Evolutionary conservation across 2,113 vertebrate species (phyloP), one percentile per base, ranked within the genome.

Genomic region (Zosterops pallidus): DNA sequence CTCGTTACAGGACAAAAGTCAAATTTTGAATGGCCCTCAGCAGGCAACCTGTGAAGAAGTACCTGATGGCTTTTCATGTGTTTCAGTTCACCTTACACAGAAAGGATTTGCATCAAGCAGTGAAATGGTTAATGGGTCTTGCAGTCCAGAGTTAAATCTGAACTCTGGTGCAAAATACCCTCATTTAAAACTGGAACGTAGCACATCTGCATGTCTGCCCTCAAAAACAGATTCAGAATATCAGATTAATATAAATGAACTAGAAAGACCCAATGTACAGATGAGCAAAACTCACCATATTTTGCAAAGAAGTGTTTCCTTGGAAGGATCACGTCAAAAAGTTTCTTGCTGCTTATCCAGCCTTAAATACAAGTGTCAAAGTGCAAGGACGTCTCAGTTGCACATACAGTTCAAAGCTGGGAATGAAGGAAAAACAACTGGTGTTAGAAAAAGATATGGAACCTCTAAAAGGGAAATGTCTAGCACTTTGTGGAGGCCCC

Each of bases 291-390:
- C 50, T 52, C 98, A 97, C 53, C 98, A 96, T 17, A 46, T 97
- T 79, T 98, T 99, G 77, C 99, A 99, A 92, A 99, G 99, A 97
- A 99, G 99, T 86, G 96, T 99, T 96, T 99, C 99, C 3, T 82
- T 99, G 86, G 99, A 99, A 96, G 98, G 98, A 78, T 98, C 98
- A 18, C 97, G 82, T 25, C 95, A 96, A 28, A 98, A 98, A 96
- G 97, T 98, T 98, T 98, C 98, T 93, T 99, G 98, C 96, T 98
- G 98, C 57, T 98, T 98, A 97, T 98, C 98, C 39, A 99, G 98
- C 94, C 96, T 98, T 93, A 98, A 98, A 83, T 98, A 98, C 78
- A 96, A 89, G 86, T 98, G 97, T 94, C 98, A 98, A 4, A 97
- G 85, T 93, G 97, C 96, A 64, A 97, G 97, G 90, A 97, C 97